Conservation (phyloP, 2,888 invertebrate species). For the Sesamia inferens region DNA sequence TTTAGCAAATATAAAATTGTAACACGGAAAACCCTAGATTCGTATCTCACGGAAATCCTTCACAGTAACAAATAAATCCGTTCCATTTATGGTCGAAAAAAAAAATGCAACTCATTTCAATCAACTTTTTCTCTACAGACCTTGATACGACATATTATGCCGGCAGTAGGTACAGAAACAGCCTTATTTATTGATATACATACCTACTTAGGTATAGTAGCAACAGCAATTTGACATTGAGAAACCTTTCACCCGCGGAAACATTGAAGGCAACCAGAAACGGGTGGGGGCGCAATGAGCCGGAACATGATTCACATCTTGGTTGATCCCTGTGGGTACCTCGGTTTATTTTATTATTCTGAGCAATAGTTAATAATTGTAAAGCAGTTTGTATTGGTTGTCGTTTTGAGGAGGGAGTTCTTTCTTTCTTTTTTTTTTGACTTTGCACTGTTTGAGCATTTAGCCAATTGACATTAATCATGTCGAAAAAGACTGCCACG, state of each 20-base stretch:
- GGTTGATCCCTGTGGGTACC: conserved; percentile 2
- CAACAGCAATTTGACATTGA: conserved; percentile 72
- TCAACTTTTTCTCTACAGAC: conserved; percentile 41
- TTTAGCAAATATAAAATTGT: neutral
- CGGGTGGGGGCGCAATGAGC: conserved; percentile 58
- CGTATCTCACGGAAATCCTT: conserved; percentile 16
- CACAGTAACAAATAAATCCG: neutral
- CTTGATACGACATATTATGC: conserved; percentile 57
- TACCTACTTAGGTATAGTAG: conserved; percentile 20
- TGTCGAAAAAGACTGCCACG: too few species aligned
- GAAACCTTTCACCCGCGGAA: conserved; percentile 79
- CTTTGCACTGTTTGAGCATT: too few species aligned
- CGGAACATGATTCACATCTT: conserved; percentile 41
- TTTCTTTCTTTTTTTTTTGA: too few species aligned
- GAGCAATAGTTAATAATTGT: neutral
- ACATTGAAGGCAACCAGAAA: conserved; percentile 77
- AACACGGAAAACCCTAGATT: neutral
- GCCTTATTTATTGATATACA: conserved; percentile 52
- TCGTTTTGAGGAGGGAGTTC: neutral
- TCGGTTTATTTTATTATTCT: conserved; percentile 5
- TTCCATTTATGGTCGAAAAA: neutral
- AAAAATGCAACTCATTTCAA: conserved; percentile 32
- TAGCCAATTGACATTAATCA: too few species aligned
- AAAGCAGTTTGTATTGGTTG: neutral
- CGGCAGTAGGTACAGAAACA: conserved; percentile 21